Conservation (phyloP, 2,888 invertebrate species). For the Saturnia pavonia region DNA sequence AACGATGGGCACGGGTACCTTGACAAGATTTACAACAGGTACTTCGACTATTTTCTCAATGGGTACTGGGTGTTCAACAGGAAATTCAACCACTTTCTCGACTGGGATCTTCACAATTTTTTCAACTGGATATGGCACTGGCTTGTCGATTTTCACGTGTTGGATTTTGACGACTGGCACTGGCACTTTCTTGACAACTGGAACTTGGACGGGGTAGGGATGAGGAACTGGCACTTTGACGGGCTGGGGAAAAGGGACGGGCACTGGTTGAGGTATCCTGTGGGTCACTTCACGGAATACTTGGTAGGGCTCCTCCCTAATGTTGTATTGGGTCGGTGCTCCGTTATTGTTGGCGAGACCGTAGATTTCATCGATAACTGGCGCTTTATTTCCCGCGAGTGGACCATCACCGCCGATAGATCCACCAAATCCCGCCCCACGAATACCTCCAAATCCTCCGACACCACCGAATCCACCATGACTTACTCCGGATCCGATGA, state of each 20-base stretch:
- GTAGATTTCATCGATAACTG: slow-evolving; percentile 70
- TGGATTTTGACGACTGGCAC: slow-evolving; percentile 81
- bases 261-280: slow-evolving; percentile 80
- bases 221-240: slow-evolving; percentile 81
- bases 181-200: slow-evolving; percentile 77
- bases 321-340: slow-evolving; percentile 66
- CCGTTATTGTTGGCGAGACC: slow-evolving; percentile 68
- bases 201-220: slow-evolving; percentile 82
- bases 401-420: slow-evolving; percentile 45
- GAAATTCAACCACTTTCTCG: slow-evolving; percentile 79
- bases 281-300: slow-evolving; percentile 75
- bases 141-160: slow-evolving; percentile 80
- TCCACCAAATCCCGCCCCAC: slow-evolving; percentile 26
- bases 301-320: slow-evolving; percentile 69
- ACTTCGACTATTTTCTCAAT: slow-evolving; percentile 77
- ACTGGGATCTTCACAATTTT: slow-evolving; percentile 82
- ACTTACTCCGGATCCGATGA: slow-evolving; percentile 22
- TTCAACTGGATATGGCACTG: slow-evolving; percentile 82
- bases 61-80: slow-evolving; percentile 80
- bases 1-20: slow-evolving; percentile 68
- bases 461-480: slow-evolving; percentile 18
- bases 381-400: slow-evolving; percentile 60
- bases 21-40: slow-evolving; percentile 78
- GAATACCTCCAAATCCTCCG: slow-evolving; percentile 25
- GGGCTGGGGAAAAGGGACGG: slow-evolving; percentile 76